Evolutionary conservation across 2,797 vertebrate genomes (phyloP), one percentile per base, ranked within the genome.

Genomic region (Acanthornis magna): DNA sequence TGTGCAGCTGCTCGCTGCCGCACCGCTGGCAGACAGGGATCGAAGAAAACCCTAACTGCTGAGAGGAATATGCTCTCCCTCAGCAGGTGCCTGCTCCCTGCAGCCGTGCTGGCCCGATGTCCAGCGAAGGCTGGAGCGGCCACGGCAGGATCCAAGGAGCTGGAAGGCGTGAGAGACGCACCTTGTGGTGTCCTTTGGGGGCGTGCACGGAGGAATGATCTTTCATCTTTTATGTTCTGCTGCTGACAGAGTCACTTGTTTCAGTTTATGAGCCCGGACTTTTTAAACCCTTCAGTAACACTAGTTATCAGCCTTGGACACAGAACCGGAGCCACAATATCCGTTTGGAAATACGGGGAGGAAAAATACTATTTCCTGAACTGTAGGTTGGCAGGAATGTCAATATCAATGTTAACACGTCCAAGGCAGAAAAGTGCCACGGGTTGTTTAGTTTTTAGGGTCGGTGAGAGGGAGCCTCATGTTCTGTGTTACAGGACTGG

Each of bases 31-130:
- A 40, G 14, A 15, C 53, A 5, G 36, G 5, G 47, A 3, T 1
- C 7, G 48, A 6, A 13, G 16, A 1, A n/a, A 12, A 54, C 10
- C 1, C 1, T 0, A 2, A 5, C 8, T 16, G 2, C 22, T 2
- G 51, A 29, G 58, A 7, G 38, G 60, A 11, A 27, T 21, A 5
- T 13, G 51, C 25, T n/a, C 88, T 36, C 9, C 15, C 13, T 63
- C 48, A 5, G 51, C 61, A 14, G 34, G 42, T 50, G 14, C 11
- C 50, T 0, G 23, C 34, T 19, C 25, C 45, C 20, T 3, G 54
- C 53, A 54, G 77, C 45, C 36, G 4, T 15, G 2, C 76, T 21
- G 5, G 48, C n/a, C 11, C 7, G 1, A 3, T 16, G 72, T 22
- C 13, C 58, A 1, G 10, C 2, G 7, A 58, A 3, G 68, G n/a